Evolutionary conservation across 1,140 invertebrate genomes (phyloP).

Genomic region (Zeugodacus cucurbitae): DNA sequence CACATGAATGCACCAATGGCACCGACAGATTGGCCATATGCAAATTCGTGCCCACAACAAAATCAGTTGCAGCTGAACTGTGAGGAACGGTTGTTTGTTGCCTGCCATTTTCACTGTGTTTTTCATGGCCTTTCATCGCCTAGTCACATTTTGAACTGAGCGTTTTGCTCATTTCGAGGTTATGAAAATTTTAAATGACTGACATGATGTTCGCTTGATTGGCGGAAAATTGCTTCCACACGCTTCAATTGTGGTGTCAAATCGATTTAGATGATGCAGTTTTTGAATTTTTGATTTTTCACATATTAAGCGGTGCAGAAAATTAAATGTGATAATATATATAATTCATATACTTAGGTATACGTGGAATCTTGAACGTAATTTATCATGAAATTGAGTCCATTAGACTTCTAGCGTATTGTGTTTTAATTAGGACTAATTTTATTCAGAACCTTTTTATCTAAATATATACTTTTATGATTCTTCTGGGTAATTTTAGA

Average conservation of each 20-base stretch:
- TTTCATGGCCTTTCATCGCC: neutral
- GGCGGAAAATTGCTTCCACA: slow-evolving; percentile 7
- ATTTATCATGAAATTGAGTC: no score
- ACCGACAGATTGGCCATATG: neutral
- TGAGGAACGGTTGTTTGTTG: neutral
- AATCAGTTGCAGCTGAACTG: neutral
- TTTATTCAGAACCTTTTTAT: no score
- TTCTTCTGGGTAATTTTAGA: no score
- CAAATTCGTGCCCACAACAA: neutral
- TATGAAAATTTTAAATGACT: neutral
- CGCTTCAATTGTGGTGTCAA: neutral
- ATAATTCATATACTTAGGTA: no score
- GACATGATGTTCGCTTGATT: slow-evolving; percentile 8
- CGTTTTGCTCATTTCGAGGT: neutral
- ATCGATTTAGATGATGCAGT: neutral
- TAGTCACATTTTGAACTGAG: neutral
- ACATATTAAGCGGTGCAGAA: no score
- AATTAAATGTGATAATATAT: no score
- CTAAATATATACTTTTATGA: no score
- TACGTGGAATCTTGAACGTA: no score
- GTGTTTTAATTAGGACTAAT: neutral
- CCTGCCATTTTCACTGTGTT: neutral
- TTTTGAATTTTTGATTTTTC: neutral
- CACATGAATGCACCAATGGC: neutral
- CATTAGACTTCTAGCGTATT: no score